phyloP scores from a whole-genome alignment of 2,113 vertebrate species.

The Callospermophilus lateralis region DNA sequence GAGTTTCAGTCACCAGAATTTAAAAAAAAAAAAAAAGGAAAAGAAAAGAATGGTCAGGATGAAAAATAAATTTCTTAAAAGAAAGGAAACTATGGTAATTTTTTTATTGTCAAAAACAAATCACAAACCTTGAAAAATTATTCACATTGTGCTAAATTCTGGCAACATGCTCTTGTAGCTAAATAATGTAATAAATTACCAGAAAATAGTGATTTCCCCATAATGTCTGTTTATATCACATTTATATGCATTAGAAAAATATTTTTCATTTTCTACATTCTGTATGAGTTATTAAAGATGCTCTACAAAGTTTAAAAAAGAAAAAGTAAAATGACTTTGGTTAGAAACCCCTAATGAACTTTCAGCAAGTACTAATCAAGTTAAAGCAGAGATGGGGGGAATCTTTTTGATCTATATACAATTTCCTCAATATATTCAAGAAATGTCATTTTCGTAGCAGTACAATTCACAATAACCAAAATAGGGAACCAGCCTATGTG shows the following conservation, averaged over 20 bases:
- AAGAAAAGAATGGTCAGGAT: not conserved
- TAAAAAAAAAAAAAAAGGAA: not conserved
- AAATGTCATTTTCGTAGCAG: not conserved
- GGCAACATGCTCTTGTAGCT: not conserved
- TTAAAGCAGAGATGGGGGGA: not conserved
- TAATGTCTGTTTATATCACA: not conserved
- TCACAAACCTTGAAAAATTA: not conserved
- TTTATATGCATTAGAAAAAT: not conserved
- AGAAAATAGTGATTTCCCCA: not conserved
- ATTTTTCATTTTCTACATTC: not conserved
- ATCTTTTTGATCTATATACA: not conserved
- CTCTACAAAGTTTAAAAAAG: not conserved
- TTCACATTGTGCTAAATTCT: conserved; percentile 14
- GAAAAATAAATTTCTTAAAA: not conserved
- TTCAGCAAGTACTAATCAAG: not conserved
- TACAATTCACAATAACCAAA: too few relatives aligned
- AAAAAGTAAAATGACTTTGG: not conserved
- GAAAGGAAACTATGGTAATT: not conserved
- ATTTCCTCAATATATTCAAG: not conserved
- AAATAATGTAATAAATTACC: not conserved
- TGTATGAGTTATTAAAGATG: not conserved
- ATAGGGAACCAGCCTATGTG: too few relatives aligned
- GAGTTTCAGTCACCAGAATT: not conserved
- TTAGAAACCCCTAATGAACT: not conserved
- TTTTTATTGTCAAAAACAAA: not conserved